Evolutionary conservation across 2,113 vertebrate genomes (phyloP), one percentile per base, ranked within the genome.

Genomic region (Chamaea fasciata): DNA sequence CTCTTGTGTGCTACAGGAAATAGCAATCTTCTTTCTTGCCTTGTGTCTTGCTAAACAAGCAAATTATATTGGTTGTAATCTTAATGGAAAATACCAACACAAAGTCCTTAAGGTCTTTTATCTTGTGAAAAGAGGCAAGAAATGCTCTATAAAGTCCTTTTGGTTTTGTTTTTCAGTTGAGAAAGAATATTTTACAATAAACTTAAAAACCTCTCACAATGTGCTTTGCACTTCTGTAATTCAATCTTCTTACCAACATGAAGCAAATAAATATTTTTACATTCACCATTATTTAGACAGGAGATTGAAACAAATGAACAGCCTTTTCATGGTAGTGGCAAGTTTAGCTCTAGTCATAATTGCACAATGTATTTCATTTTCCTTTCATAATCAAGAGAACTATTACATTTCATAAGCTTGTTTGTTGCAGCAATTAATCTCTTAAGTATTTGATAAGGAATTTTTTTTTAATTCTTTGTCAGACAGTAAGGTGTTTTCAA

Each of bases 11-110:
- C 41, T 41, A 49, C 7, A 44, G 49, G 50, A 79, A 94, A 95
- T 47, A 33, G 19, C 53, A 86, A 15, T 74, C 37, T 7, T 39
- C 78, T 35, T n/a, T 63, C 44, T 92, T 53, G 35, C 60, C 56
- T 73, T 42, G 78, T 92, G 70, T 57, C 57, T 85, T 39, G 30
- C 60, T 89, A 91, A 93, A 88, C 94, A 95, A 94, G 42, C 53
- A 96, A 95, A 64, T 81, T 93, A 31, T 64, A 95, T 85, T 0
- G 13, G 91, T 85, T 93, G 27, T 47, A 9, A 4, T 93, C 85
- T 96, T 84, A 95, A 90, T 80, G 26, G n/a, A 70, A 95, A 93
- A 63, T 37, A 70, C 17, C 37, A 88, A 55, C 24, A 49, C 20
- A 27, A 76, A 67, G 26, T 81, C 57, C 65, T 80, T 83, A 59